These are phyloP conservation scores for Epinephelus moara DNA, from an alignment of 2,113 vertebrate species.

Conservation along the genomic window DNA sequence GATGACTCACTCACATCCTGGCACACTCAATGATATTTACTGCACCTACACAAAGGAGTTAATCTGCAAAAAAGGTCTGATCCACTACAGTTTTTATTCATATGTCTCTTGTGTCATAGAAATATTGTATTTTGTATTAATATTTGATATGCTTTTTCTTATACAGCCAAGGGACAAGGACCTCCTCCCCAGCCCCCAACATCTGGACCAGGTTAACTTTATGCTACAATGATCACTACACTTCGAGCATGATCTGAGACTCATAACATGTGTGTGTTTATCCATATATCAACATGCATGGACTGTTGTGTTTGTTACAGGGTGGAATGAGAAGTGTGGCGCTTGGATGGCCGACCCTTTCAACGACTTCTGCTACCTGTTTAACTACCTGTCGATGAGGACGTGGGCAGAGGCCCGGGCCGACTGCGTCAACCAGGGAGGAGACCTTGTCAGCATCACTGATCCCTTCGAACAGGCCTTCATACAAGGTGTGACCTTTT, in stretches of 20 bases:
- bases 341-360: constrained; percentile 81
- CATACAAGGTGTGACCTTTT: constrained; percentile 75
- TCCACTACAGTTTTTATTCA: accelerated
- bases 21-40: constrained; percentile 78
- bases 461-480: constrained; percentile 83
- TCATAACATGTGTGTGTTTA: neutral
- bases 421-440: constrained; percentile 85
- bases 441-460: constrained; percentile 84
- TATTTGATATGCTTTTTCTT: neutral
- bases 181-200: constrained; percentile 82
- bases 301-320: constrained; percentile 54
- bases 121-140: neutral
- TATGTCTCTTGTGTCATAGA: neutral
- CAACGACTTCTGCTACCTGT: constrained; percentile 86
- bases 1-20: constrained; percentile 37
- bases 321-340: constrained; percentile 86
- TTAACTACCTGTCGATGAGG: constrained; percentile 79
- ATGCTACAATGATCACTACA: neutral
- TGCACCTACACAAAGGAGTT: constrained; percentile 74
- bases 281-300: too few species aligned
- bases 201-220: constrained; percentile 80
- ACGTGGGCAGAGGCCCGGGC: constrained; percentile 83
- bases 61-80: constrained; percentile 84
- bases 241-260: neutral
- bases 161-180: constrained; percentile 81